Evolutionary conservation across 2,113 vertebrate genomes (phyloP), one percentile per base, ranked within the genome.

Genomic region (Mohoua ochrocephala): DNA sequence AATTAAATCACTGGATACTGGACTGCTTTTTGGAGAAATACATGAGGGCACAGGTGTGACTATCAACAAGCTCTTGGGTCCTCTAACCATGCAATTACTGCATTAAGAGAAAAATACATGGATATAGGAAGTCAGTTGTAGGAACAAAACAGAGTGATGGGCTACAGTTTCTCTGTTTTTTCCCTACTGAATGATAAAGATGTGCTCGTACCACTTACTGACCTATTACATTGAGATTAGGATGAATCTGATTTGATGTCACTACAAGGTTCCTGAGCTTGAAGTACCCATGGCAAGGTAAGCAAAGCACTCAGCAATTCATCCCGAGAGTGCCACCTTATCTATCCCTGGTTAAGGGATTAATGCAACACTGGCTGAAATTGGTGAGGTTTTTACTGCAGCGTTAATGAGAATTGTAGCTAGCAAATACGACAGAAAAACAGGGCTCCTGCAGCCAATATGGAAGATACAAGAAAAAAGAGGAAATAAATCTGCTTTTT

Each of bases 261-360:
- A 41, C 1, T 60, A 59, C 27, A 53, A 45, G 11, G 28, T 13
- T 60, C 61, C 61, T 53, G 61, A 84, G 33, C 19, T 45, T 47
- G 56, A 39, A 47, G 52, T 22, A 63, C 33, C 22, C 56, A 18
- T 0, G 1, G 61, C 8, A 27, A 79, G 57, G 35, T 41, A 89
- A 77, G 42, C 26, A 50, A 91, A 87, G 21, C 23, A 76, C 23
- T 76, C 41, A 89, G 45, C 37, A 85, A 69, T 61, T 82, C 33
- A 73, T 30, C 15, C 21, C 0, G 0, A 12, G 53, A 71, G 57
- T 53, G 49, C 11, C 5, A 6, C 50, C 39, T 57, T 59, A 59
- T 35, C 68, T 60, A 14, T 30, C 16, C 17, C 37, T 56, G 61
- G 35, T 35, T 61, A 61, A 65, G 49, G n/a, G n/a, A 65, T 79